Base-by-base conservation (phyloP, 2,113 vertebrate genomes). In the Balaenoptera acutorostrata region DNA sequence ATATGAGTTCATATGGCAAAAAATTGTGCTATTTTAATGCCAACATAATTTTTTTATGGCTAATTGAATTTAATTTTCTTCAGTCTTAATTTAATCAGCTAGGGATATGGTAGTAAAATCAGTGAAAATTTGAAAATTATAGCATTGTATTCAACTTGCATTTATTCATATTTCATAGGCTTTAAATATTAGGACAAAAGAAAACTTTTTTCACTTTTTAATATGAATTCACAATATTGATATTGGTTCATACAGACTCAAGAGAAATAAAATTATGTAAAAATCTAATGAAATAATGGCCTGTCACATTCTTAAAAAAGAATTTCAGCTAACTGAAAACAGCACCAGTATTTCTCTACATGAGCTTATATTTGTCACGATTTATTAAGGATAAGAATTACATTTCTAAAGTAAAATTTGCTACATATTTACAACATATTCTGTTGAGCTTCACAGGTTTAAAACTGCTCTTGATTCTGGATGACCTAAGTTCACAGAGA, bases 21-120 rank as follows among this genome's bases (percentile, higher is more conserved):
- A 97, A 98, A 92, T 93, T 93, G 90, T 94, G 93, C 78, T 97
- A 83, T 89, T 97, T 98, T 97, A 98, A 96, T 96, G 91, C 1
- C 10, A 20, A 96, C 74, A n/a, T 95, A 97, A 98, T 98, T 97
- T 92, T 96, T 98, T 96, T 96, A 98, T 96, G 75, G 71, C 18
- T 97, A 98, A 98, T 95, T 98, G 49, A 97, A 95, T 97, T 98
- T 98, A 95, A 95, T 97, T 93, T 97, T 98, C 72, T 98, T 18
- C 85, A 96, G 91, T 59, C 74, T 98, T 98, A 98, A 96, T 97
- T 98, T 98, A 98, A 97, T 94, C 14, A 97, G 41, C 80, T 15
- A 92, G n/a, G 81, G 36, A 61, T 92, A 97, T 93, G 71, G 52
- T 80, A 97, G 55, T 98, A 95, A 98, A 98, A 97, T 72, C 52